Evolutionary conservation across 2,113 vertebrate genomes (phyloP).

Genomic region (Xiphophorus maculatus): DNA sequence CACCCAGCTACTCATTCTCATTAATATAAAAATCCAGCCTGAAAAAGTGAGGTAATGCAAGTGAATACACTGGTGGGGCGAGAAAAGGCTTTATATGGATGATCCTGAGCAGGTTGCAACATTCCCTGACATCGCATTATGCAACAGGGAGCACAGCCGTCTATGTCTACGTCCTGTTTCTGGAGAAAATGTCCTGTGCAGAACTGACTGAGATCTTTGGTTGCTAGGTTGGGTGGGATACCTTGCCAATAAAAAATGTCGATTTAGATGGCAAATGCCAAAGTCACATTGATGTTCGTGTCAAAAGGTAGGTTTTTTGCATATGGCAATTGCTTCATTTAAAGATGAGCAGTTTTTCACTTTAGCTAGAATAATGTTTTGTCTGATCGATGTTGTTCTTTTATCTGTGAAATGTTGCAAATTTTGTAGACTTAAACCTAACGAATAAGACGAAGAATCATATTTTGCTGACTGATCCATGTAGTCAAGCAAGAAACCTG

Average conservation of each 20-base stretch:
- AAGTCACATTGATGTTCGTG: not conserved
- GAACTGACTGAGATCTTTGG: not conserved
- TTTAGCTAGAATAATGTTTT: not conserved
- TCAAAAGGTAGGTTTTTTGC: not conserved
- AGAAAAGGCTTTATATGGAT: conserved; percentile 54
- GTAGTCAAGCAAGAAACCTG: conserved; percentile 54
- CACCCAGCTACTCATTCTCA: conserved; percentile 25
- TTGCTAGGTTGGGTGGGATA: not conserved
- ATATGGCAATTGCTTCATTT: not conserved
- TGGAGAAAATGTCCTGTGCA: conserved; percentile 38
- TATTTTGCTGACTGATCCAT: conserved; percentile 62
- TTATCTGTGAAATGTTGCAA: conserved; percentile 19
- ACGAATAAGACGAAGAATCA: conserved; percentile 52
- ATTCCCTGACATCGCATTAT: conserved; percentile 66
- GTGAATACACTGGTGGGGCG: conserved; percentile 34
- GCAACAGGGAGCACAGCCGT: conserved; percentile 44
- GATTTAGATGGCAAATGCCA: not conserved
- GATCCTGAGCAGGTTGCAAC: conserved; percentile 65
- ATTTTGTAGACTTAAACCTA: conserved; percentile 37
- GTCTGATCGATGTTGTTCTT: not conserved
- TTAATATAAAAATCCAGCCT: conserved; percentile 45
- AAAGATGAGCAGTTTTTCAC: not conserved
- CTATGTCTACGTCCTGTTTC: conserved; percentile 44
- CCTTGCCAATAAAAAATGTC: not conserved
- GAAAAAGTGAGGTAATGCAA: conserved; percentile 15